phyloP scores from a whole-genome alignment of 2,113 vertebrate genomes.

The Hystrix cristata region DNA sequence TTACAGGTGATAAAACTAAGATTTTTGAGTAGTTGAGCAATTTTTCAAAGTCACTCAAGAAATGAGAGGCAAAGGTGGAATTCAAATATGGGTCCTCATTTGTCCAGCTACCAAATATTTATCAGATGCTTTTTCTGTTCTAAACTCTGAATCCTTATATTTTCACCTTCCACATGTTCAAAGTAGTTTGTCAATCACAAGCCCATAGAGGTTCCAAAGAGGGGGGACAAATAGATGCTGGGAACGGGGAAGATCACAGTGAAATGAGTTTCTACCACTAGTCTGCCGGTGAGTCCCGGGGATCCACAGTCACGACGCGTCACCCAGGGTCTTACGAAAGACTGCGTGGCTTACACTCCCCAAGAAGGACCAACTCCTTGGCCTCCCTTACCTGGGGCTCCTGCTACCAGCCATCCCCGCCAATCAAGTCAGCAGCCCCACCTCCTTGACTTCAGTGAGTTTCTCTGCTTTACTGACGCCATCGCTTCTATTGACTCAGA shows the following conservation, averaged over 20 bases:
- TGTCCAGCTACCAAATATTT: not conserved
- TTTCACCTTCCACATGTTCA: not conserved
- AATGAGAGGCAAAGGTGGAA: not conserved
- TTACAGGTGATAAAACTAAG: not conserved
- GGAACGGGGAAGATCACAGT: accelerated
- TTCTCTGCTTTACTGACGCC: not conserved
- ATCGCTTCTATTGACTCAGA: not conserved
- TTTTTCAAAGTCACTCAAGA: not conserved
- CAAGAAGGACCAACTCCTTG: not conserved
- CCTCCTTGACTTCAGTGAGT: not conserved
- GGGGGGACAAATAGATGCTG: not conserved
- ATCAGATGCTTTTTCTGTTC: not conserved
- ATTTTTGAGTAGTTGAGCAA: not conserved
- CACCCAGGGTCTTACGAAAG: not conserved
- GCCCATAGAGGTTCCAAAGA: not conserved
- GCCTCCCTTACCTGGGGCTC: not conserved
- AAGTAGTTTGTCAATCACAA: not conserved
- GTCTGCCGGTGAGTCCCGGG: not conserved
- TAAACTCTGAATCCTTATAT: not conserved
- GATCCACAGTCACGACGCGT: not conserved
- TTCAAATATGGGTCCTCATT: not conserved
- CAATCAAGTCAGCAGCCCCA: not conserved
- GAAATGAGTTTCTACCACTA: not conserved
- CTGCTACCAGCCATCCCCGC: not conserved
- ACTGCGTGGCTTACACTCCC: not conserved